These are phyloP conservation scores for Euwallacea fornicatus DNA, from an alignment of 1,140 invertebrate genomes.

Conservation along the genomic window DNA sequence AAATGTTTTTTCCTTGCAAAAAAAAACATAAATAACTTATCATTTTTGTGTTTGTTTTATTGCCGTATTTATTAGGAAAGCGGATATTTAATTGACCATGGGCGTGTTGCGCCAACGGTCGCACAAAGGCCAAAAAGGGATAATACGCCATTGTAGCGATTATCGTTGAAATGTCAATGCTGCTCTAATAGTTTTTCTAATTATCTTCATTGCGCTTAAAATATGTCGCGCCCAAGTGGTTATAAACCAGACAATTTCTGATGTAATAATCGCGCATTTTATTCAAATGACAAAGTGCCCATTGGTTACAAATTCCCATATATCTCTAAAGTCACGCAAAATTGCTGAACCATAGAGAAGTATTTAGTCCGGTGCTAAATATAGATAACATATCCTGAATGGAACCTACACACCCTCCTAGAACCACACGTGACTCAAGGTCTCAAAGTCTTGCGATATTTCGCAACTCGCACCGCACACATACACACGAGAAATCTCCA, in stretches of 20 bases:
- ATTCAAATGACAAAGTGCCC: constrained; percentile 13
- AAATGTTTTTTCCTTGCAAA: neutral
- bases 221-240: too few species aligned
- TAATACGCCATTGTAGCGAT: too few species aligned
- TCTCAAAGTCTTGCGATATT: constrained; percentile 11
- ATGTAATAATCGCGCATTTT: neutral
- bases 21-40: neutral
- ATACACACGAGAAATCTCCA: neutral
- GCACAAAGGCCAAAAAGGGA: too few species aligned
- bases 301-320: constrained; percentile 9
- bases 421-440: constrained; percentile 13
- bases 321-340: constrained; percentile 16
- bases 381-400: constrained; percentile 17
- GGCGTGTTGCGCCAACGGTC: neutral
- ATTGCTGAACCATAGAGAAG: constrained; percentile 16
- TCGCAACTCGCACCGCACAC: constrained; percentile 2
- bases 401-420: constrained; percentile 22
- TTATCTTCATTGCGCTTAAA: too few species aligned
- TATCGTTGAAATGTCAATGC: too few species aligned
- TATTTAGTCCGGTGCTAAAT: constrained; percentile 14
- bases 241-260: too few species aligned
- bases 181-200: too few species aligned
- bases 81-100: neutral
- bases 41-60: neutral
- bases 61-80: neutral